Evolutionary conservation across 1,140 invertebrate species (phyloP).

Genomic region (Brachionus plicatilis): DNA sequence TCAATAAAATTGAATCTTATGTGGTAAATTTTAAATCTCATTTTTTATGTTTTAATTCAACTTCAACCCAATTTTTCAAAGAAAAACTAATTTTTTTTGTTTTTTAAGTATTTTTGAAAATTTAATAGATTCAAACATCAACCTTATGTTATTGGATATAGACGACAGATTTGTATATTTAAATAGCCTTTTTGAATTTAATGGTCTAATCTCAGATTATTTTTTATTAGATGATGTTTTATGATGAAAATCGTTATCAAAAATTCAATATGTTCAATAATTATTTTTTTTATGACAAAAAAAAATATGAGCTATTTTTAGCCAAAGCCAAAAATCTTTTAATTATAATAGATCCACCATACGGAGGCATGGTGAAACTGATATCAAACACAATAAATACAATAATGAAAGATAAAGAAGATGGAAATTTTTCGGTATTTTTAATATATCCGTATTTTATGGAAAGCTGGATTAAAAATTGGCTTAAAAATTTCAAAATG

Average conservation of each 20-base stretch:
- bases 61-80: too few species aligned
- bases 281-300: slow-evolving; percentile 5
- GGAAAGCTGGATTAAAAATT: slow-evolving; percentile 26
- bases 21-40: too few species aligned
- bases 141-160: neutral
- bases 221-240: neutral
- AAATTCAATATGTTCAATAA: slow-evolving; percentile 39
- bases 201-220: neutral
- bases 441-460: slow-evolving; percentile 39
- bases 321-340: slow-evolving; percentile 4
- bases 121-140: neutral
- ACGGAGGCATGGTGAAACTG: neutral
- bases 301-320: neutral
- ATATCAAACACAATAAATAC: neutral
- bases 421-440: neutral
- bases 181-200: neutral
- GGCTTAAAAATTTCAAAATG: slow-evolving; percentile 1
- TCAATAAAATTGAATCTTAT: too few species aligned
- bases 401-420: neutral
- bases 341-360: slow-evolving; percentile 37
- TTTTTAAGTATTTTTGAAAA: slow-evolving; percentile 14
- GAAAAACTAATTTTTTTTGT: neutral
- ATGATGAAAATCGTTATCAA: neutral
- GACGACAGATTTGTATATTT: slow-evolving; percentile 15
- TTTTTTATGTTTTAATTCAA: too few species aligned